phyloP scores from a whole-genome alignment of 2,797 vertebrate genomes.

The Tympanoctomys barrerae region DNA sequence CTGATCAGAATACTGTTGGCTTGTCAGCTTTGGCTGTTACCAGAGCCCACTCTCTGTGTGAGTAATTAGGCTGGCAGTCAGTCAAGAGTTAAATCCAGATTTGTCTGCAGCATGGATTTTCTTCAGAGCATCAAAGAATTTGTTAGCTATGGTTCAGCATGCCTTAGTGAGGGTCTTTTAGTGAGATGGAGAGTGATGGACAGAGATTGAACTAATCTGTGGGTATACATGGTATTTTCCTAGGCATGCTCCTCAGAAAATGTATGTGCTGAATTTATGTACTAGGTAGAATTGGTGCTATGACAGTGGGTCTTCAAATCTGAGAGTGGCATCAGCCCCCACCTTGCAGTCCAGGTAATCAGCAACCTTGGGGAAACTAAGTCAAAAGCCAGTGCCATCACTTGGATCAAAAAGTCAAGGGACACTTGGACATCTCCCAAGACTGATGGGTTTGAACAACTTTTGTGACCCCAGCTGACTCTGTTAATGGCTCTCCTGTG shows the following conservation, averaged over 20 bases:
- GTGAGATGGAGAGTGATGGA: not conserved
- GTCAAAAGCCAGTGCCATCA: not conserved
- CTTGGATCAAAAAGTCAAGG: not conserved
- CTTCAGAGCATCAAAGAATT: constrained; percentile 12
- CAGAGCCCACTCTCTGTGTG: not conserved
- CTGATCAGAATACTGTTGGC: not conserved
- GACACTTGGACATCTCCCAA: not conserved
- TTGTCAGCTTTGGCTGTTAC: not conserved
- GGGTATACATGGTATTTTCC: not conserved
- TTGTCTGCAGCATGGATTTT: not conserved
- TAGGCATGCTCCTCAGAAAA: not conserved
- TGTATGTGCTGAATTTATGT: not conserved
- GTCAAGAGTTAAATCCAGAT: not conserved
- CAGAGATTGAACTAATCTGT: not conserved
- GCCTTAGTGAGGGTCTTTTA: not conserved
- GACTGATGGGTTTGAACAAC: not conserved
- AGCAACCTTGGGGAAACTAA: not conserved
- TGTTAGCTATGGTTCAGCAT: not conserved
- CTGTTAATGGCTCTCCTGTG: not conserved
- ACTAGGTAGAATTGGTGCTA: not conserved
- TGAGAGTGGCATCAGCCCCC: no score
- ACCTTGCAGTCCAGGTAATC: not conserved
- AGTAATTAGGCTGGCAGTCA: not conserved
- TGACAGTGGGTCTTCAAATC: not conserved
- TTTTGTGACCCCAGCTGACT: not conserved